phyloP scores from a whole-genome alignment of 2,797 vertebrate genomes.

The Microctenopoma lineatum region DNA sequence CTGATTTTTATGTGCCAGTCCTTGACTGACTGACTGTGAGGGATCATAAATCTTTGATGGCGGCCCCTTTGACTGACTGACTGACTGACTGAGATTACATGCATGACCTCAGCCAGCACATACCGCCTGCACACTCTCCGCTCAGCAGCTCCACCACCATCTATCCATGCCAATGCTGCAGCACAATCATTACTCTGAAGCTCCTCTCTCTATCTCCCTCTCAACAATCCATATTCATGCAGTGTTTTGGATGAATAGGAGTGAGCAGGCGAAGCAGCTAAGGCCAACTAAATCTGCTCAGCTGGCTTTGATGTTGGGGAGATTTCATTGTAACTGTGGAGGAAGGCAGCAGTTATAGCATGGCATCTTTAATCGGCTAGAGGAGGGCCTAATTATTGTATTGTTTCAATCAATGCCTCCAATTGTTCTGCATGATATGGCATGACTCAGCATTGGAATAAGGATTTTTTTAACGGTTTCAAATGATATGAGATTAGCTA shows the following conservation, averaged over 20 bases:
- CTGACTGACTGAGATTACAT: conserved; percentile 1
- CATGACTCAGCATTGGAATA: conserved; percentile 36
- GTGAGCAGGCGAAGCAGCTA: conserved; percentile 17
- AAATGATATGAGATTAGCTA: conserved; percentile 25
- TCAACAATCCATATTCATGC: conserved; percentile 59
- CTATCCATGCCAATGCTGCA: conserved; percentile 37
- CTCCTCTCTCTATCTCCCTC: conserved; percentile 2
- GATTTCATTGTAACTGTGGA: conserved; percentile 37
- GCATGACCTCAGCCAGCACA: conserved; percentile 45
- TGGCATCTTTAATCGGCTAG: conserved; percentile 35
- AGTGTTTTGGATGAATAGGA: conserved; percentile 38
- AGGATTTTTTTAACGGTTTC: conserved; percentile 33
- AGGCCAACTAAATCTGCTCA: conserved; percentile 26
- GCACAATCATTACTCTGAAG: conserved; percentile 38
- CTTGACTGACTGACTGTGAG: not conserved
- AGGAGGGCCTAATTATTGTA: conserved; percentile 53
- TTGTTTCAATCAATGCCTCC: conserved; percentile 46
- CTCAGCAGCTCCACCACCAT: conserved; percentile 30
- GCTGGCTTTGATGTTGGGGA: conserved; percentile 39
- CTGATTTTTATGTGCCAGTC: not conserved
- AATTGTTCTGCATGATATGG: conserved; percentile 51
- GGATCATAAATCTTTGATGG: conserved; percentile 63
- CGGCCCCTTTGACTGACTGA: not conserved
- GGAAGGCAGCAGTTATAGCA: conserved; percentile 28
- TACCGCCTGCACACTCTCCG: conserved; percentile 25